Conservation (phyloP, 2,888 invertebrate genomes). For the Plusia festucae region DNA sequence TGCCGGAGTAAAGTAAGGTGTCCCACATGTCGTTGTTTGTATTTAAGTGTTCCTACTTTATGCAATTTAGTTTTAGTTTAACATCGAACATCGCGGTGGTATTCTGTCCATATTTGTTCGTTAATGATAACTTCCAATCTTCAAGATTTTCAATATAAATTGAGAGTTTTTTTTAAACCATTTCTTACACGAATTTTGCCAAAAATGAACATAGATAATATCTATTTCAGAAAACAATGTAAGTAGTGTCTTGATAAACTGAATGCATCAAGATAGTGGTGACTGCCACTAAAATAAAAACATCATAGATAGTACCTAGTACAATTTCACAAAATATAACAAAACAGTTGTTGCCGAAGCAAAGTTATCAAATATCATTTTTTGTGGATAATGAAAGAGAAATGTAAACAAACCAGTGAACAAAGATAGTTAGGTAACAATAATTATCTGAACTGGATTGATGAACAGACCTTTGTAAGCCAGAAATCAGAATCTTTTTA, state of each 20-base stretch:
- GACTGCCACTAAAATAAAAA: constrained; percentile 19
- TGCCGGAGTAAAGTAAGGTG: constrained; percentile 16
- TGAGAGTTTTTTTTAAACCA: constrained; percentile 14
- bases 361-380: constrained; percentile 25
- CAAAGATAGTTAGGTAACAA: constrained; percentile 49
- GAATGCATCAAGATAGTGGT: constrained; percentile 13
- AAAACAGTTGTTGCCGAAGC: constrained; percentile 20
- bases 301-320: constrained; percentile 12
- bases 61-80: constrained; percentile 15
- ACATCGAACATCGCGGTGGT: neutral
- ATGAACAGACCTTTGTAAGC: constrained; percentile 69
- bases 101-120: constrained; percentile 12
- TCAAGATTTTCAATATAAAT: constrained; percentile 19
- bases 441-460: constrained; percentile 50
- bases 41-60: constrained; percentile 20
- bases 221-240: constrained; percentile 15
- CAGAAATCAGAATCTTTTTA: constrained; percentile 73
- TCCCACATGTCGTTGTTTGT: constrained; percentile 25
- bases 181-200: constrained; percentile 22
- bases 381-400: constrained; percentile 27
- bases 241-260: constrained; percentile 24
- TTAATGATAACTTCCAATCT: constrained; percentile 14
- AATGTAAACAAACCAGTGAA: constrained; percentile 32
- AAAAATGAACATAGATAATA: constrained; percentile 27
- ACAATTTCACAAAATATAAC: constrained; percentile 8